Percentiles rank a stretch among this genome's conserved stretches.
phyloP scores from a whole-genome alignment of 2,888 invertebrate genomes.

The Bruchidius siliquastri region DNA sequence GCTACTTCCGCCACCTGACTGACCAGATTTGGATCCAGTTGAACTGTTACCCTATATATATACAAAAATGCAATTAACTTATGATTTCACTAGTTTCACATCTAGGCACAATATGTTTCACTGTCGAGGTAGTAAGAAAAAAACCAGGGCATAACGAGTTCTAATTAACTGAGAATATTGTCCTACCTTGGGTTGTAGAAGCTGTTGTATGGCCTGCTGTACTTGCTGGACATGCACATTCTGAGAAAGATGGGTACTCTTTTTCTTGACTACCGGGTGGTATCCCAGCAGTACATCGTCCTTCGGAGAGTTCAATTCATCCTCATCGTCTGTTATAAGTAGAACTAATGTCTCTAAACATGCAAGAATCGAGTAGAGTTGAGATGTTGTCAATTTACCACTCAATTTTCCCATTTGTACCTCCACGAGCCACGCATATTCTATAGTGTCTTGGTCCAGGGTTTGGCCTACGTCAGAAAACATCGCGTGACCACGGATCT shows the following conservation, averaged over 20 bases:
- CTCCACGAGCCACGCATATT: slow-evolving; percentile 97
- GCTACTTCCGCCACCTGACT: slow-evolving; percentile 18
- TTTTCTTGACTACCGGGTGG: slow-evolving; percentile 50
- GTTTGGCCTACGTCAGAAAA: slow-evolving; percentile 89
- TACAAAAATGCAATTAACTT: no score
- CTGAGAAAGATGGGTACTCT: slow-evolving; percentile 32
- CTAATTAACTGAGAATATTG: no score
- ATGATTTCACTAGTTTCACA: no score
- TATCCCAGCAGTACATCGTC: slow-evolving; percentile 59
- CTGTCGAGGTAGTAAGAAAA: no score
- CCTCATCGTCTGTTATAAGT: slow-evolving; percentile 83
- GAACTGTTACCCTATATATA: slow-evolving; percentile 16
- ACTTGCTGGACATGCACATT: slow-evolving; percentile 37
- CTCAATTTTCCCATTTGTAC: slow-evolving; percentile 89
- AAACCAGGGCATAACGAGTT: no score
- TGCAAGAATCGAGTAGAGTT: slow-evolving; percentile 80
- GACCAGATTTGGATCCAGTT: slow-evolving; percentile 22
- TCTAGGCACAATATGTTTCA: no score
- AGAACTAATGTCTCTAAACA: slow-evolving; percentile 85
- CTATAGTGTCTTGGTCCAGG: slow-evolving; percentile 89
- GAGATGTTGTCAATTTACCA: slow-evolving; percentile 85
- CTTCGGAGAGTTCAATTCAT: slow-evolving; percentile 81
- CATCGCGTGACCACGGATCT: slow-evolving; percentile 91
- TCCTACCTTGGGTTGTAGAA: slow-evolving; percentile 32
- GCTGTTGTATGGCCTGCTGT: slow-evolving; percentile 33